Evolutionary conservation across 1,140 invertebrate species (phyloP).

Genomic region (Aphaenogaster ashmeadi): DNA sequence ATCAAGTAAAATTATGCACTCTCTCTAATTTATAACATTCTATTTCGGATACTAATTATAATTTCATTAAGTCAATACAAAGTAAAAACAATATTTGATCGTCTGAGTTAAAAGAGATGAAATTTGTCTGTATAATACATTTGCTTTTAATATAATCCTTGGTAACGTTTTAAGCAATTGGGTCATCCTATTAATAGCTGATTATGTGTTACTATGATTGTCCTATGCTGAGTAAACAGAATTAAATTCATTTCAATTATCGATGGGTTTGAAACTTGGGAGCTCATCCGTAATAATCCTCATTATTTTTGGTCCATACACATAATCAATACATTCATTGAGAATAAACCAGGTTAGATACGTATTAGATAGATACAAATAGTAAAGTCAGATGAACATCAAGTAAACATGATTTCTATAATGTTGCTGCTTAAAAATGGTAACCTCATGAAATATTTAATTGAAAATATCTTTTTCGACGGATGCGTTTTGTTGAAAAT

Average conservation of each 20-base stretch:
- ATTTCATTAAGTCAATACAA: neutral
- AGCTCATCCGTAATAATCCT: slow-evolving; percentile 24
- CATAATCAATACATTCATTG: neutral
- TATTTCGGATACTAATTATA: neutral
- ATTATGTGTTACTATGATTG: neutral
- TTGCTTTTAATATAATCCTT: neutral
- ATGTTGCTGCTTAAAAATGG: neutral
- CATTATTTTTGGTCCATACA: neutral
- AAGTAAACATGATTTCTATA: slow-evolving; percentile 22
- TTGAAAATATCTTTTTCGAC: slow-evolving; percentile 10
- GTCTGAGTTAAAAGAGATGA: neutral
- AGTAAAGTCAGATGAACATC: neutral
- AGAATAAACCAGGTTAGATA: slow-evolving; percentile 13
- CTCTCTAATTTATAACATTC: neutral
- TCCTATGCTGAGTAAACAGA: neutral
- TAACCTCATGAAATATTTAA: slow-evolving; percentile 1
- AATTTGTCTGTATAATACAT: neutral
- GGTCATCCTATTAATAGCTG: slow-evolving; percentile 9
- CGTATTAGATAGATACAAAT: neutral
- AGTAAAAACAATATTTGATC: neutral
- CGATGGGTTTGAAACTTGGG: neutral
- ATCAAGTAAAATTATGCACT: neutral
- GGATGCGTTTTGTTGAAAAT: neutral
- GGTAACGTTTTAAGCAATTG: slow-evolving; percentile 6
- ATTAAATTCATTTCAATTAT: slow-evolving; percentile 28